Conservation (phyloP, 23 tunicate genomes). For the Trididemnum nubilum region DNA sequence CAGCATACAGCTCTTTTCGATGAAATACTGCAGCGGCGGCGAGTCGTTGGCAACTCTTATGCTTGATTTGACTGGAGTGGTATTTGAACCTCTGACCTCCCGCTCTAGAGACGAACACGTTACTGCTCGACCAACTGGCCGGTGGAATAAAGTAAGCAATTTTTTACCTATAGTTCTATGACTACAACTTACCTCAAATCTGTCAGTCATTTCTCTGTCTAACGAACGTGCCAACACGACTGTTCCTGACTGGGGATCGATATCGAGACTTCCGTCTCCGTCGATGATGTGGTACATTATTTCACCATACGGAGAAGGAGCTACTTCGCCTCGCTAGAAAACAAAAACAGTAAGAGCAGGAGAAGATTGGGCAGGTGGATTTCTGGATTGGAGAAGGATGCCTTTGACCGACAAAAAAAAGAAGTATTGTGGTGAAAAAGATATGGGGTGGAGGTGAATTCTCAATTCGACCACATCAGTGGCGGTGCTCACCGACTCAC, state of each 20-base stretch:
- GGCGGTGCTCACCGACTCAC: no score
- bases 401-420: constrained; percentile 24
- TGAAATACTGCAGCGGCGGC: no score
- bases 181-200: constrained; percentile 1
- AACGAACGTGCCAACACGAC: constrained; percentile 44
- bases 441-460: background rate
- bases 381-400: constrained; percentile 43
- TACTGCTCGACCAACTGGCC: no score
- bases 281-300: constrained; percentile 33
- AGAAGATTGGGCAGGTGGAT: constrained; percentile 31
- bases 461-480: no score
- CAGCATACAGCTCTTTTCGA: no score
- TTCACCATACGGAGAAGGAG: constrained; percentile 40
- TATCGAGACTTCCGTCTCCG: constrained; percentile 41
- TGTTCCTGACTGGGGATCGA: constrained; percentile 55
- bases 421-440: background rate
- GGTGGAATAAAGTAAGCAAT: no score
- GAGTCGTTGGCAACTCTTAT: no score
- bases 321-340: constrained; percentile 29
- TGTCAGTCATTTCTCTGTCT: constrained; percentile 50
- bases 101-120: no score
- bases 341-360: background rate
- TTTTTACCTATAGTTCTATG: no score
- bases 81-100: no score
- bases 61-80: no score